These are phyloP conservation scores for Galerucella calmariensis DNA, from an alignment of 2,888 invertebrate species.

Conservation along the genomic window DNA sequence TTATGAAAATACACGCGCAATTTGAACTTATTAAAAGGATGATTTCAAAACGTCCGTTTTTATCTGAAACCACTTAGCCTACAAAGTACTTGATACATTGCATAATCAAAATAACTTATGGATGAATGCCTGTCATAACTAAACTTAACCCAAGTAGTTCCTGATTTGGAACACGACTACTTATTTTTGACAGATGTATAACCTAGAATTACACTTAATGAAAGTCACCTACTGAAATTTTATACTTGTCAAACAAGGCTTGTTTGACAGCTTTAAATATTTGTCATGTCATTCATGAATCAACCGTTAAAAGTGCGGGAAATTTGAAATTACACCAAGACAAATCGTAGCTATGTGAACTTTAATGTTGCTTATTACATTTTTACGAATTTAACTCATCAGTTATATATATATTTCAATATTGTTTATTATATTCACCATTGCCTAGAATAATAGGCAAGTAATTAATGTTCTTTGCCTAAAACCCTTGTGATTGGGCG, in stretches of 20 bases:
- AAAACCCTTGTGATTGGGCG: constrained; percentile 1
- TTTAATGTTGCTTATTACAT: background rate
- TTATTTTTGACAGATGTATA: too few species aligned
- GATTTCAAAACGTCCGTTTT: background rate
- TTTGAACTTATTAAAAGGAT: background rate
- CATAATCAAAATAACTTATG: too few species aligned
- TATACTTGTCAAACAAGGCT: background rate
- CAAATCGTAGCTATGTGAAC: background rate
- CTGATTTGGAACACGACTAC: too few species aligned
- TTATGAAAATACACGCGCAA: background rate
- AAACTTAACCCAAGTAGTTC: too few species aligned
- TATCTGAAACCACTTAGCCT: background rate
- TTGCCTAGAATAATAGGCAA: background rate
- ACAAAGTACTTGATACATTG: background rate
- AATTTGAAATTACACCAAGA: background rate
- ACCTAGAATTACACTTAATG: too few species aligned
- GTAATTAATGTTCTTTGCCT: background rate
- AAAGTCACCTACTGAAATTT: too few species aligned
- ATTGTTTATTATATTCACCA: background rate
- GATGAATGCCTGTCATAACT: too few species aligned
- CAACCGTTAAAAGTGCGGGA: background rate
- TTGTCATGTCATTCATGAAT: background rate
- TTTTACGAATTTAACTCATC: background rate
- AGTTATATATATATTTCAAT: background rate
- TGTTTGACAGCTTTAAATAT: background rate